These are phyloP conservation scores for Opisthocomus hoazin DNA, from an alignment of 2,113 vertebrate species.

Conservation along the genomic window DNA sequence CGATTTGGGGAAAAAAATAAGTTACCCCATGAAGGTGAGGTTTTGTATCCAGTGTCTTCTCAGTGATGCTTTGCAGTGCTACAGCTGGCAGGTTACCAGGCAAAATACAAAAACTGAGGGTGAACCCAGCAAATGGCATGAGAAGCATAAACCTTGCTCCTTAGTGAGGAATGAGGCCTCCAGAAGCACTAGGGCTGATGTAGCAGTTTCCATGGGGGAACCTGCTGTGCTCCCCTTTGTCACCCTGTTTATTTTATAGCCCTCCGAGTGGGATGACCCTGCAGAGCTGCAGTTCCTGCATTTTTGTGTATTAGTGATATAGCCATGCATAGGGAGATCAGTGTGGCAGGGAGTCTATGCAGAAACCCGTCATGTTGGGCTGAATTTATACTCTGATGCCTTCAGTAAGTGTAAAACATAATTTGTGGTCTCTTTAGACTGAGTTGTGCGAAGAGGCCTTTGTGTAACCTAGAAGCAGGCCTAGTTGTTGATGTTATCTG, in stretches of 20 bases:
- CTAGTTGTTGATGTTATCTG: background rate
- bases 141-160: background rate
- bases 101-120: background rate
- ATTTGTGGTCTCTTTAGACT: background rate
- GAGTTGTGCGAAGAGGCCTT: background rate
- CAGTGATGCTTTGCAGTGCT: background rate
- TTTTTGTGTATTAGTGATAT: background rate
- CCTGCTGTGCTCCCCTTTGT: background rate
- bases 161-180: background rate
- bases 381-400: background rate
- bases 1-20: accelerated
- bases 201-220: background rate
- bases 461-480: background rate
- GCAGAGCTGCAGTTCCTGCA: background rate
- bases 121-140: background rate
- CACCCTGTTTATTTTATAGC: background rate
- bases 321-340: background rate
- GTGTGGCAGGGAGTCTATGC: background rate
- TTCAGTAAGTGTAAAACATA: background rate
- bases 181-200: background rate
- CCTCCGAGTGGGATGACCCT: background rate
- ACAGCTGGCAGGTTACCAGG: background rate
- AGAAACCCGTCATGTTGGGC: background rate
- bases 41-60: background rate
- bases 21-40: background rate